phyloP scores from a whole-genome alignment of 2,888 invertebrate genomes.

The Spicauda simplicius region DNA sequence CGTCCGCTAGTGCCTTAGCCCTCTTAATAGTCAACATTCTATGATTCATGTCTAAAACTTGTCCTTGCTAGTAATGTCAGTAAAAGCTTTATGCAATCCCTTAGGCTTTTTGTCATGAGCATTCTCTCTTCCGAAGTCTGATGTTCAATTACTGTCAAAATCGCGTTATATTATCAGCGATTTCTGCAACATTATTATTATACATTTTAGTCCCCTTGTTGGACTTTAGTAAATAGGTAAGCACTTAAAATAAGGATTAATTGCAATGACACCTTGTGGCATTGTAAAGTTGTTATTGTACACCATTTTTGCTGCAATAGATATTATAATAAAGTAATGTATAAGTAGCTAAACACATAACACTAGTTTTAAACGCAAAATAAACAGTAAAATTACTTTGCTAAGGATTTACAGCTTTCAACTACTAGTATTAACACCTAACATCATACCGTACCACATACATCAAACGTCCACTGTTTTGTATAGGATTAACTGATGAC shows the following conservation, averaged over 20 bases:
- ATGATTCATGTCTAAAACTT: too few species aligned
- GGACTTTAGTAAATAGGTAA: slow-evolving; percentile 6
- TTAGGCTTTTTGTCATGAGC: too few species aligned
- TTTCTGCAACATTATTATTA: neutral
- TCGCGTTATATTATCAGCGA: slow-evolving; percentile 1
- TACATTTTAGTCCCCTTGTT: neutral
- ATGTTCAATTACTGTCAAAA: neutral
- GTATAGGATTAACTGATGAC: slow-evolving; percentile 15
- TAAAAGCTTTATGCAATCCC: too few species aligned
- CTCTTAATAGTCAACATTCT: too few species aligned
- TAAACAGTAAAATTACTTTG: slow-evolving; percentile 13
- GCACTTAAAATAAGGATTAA: slow-evolving; percentile 6
- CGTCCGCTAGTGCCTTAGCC: too few species aligned
- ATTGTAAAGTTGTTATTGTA: slow-evolving; percentile 7
- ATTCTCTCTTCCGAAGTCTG: neutral
- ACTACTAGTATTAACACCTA: slow-evolving; percentile 21
- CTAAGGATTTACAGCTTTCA: slow-evolving; percentile 15
- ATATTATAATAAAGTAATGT: slow-evolving; percentile 4
- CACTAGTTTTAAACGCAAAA: slow-evolving; percentile 13
- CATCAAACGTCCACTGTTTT: slow-evolving; percentile 26
- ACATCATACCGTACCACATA: slow-evolving; percentile 22
- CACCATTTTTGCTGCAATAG: slow-evolving; percentile 22
- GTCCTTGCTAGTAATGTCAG: too few species aligned
- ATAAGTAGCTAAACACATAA: slow-evolving; percentile 9
- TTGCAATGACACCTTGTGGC: neutral